A percentile compares a stretch with the other conserved stretches of the same genome.
These are phyloP conservation scores for Oncorhynchus keta DNA, from an alignment of 2,113 vertebrate genomes.

Conservation along the genomic window DNA sequence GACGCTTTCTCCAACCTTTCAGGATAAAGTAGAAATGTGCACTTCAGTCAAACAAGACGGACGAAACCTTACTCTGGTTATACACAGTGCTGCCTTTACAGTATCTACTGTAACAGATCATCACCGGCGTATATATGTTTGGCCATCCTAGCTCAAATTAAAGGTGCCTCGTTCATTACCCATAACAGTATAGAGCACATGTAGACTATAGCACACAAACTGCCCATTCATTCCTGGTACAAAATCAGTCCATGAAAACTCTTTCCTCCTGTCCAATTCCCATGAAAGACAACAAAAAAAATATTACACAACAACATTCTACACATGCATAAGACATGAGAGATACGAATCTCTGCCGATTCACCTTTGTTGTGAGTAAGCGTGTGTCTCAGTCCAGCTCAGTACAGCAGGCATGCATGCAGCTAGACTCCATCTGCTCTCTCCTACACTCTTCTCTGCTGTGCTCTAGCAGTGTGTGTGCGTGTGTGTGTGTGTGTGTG, in stretches of 20 bases:
- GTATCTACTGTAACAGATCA: not conserved
- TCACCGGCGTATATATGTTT: not conserved
- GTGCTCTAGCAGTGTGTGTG: slow-evolving; percentile 47
- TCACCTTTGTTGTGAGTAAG: slow-evolving; percentile 50
- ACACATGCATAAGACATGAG: not conserved
- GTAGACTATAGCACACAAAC: not conserved
- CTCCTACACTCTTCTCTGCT: slow-evolving; percentile 36
- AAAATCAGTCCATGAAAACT: not conserved
- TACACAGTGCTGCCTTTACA: not conserved
- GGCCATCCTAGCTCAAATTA: not conserved
- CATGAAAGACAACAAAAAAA: not conserved
- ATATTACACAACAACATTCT: slow-evolving; percentile 16
- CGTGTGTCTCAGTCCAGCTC: slow-evolving; percentile 21
- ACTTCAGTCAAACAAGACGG: not conserved
- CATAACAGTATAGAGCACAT: too few species aligned
- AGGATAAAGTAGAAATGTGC: not conserved
- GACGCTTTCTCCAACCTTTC: not conserved
- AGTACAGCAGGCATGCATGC: slow-evolving; percentile 47
- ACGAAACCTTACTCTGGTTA: not conserved
- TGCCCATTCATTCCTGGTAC: too few species aligned
- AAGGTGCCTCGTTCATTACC: not conserved
- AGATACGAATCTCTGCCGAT: slow-evolving; percentile 13
- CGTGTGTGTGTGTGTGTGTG: slow-evolving; percentile 23
- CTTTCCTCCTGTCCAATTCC: slow-evolving; percentile 11
- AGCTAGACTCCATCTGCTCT: slow-evolving; percentile 50